Conservation (phyloP, 2,797 vertebrate genomes). For the Halcyon leucocephala region DNA sequence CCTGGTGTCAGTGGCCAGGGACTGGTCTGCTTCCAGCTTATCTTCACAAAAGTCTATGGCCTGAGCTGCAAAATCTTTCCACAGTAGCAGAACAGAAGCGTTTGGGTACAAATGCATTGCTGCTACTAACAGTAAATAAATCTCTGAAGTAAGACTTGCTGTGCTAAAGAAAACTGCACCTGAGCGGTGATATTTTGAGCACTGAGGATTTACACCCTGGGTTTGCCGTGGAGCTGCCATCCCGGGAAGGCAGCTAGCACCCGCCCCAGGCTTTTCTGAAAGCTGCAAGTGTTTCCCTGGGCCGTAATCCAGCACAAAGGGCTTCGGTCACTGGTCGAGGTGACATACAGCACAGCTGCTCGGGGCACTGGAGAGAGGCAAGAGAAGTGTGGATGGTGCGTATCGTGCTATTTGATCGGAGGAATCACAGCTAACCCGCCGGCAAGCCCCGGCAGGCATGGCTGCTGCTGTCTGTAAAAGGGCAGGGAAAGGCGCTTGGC, state of each 20-base stretch:
- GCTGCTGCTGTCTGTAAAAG: not conserved
- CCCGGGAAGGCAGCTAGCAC: not conserved
- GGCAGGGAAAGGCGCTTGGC: not conserved
- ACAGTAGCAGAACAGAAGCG: not conserved
- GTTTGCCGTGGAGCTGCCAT: not conserved
- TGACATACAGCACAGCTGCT: slow-evolving; percentile 4
- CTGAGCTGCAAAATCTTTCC: not conserved
- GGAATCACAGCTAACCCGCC: not conserved
- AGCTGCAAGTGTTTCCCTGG: not conserved
- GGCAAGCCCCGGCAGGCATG: not conserved
- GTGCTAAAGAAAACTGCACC: not conserved
- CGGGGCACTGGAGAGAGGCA: not conserved
- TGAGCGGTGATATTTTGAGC: accelerated
- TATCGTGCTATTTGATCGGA: not conserved
- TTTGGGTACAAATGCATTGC: not conserved
- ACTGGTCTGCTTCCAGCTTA: not conserved
- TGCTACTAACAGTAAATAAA: not conserved
- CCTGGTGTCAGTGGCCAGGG: not conserved
- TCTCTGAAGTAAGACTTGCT: not conserved
- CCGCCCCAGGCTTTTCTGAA: not conserved
- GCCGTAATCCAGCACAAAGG: not conserved
- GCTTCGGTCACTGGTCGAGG: accelerated
- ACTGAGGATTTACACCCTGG: not conserved
- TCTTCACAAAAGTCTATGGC: not conserved
- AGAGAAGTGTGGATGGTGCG: accelerated